Base-by-base conservation (phyloP, 2,888 invertebrate species). In the Cacoxenus indagator region DNA sequence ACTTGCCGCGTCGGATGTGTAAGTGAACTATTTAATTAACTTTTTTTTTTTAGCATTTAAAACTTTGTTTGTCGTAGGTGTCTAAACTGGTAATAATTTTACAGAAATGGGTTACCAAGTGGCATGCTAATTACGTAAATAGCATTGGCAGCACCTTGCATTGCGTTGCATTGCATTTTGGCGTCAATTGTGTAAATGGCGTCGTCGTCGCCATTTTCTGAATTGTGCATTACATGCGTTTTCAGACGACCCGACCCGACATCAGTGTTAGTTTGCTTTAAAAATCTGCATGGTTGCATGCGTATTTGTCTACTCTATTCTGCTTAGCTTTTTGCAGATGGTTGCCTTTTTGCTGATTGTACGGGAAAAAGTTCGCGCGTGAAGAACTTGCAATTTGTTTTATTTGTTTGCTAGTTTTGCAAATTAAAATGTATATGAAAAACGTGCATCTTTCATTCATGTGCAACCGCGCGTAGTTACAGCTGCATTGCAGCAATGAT, bases 321-420 rank as follows among this genome's bases (percentile, higher is more conserved):
- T 83, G 76, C 78, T 78, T 80, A 76, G 76, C 82, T 74, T 70
- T 76, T 82, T 77, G 78, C 82, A 79, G 81, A 82, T 82, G 62
- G 81, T 75, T 80, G 76, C 75, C 22, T 51, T 68, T 74, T 67
- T 73, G 75, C 75, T 80, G 84, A 82, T 80, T 83, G 82, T 79
- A 76, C 78, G 22, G 68, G 54, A 68, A 45, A 26, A 45, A 62
- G 19, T 19, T 6, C 29, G 11, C 45, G n/a, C n/a, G 4, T 45
- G 46, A 11, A 59, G 57, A 54, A 72, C 62, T 67, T 62, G 22
- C 77, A 77, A 73, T 81, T 81, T 81, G 72, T 78, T 75, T 62
- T 70, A 45, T 31, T 51, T 51, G 71, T 78, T 78, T 78, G 70
- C 73, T 72, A 78, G 74, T 81, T 83, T 76, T 70, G 9, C 68